Percentiles rank a stretch among this genome's conserved stretches.
Evolutionary conservation across 2,113 vertebrate genomes (phyloP).

Genomic region (Camelus dromedarius): DNA sequence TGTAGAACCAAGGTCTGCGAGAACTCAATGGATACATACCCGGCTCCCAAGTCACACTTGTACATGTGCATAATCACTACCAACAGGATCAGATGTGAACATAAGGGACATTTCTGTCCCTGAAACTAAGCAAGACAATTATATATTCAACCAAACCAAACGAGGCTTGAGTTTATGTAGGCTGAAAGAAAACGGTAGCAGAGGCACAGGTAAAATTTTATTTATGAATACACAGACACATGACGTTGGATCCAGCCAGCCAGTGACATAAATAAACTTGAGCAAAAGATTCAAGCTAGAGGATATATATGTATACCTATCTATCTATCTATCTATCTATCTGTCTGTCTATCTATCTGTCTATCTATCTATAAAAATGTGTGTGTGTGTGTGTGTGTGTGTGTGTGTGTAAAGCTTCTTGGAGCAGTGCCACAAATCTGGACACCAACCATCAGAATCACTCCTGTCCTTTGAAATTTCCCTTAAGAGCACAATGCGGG

Average conservation of each 20-base stretch:
- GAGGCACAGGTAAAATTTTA: constrained; percentile 84
- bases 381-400: constrained; percentile 35
- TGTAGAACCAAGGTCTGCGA: not conserved
- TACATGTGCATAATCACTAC: not conserved
- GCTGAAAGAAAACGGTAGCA: constrained; percentile 63
- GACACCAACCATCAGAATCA: constrained; percentile 87
- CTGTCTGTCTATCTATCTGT: constrained; percentile 29
- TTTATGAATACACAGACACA: constrained; percentile 84
- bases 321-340: not conserved
- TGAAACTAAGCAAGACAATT: constrained; percentile 4
- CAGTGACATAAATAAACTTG: constrained; percentile 88
- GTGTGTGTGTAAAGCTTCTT: constrained; percentile 79
- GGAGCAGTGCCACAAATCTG: constrained; percentile 84
- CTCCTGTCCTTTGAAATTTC: constrained; percentile 86
- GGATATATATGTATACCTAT: constrained; percentile 70
- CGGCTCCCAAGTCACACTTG: not conserved
- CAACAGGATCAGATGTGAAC: constrained; percentile 15
- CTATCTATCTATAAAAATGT: constrained; percentile 51
- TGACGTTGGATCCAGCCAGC: constrained; percentile 85
- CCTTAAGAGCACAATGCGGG: constrained; percentile 90
- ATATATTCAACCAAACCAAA: constrained; percentile 50
- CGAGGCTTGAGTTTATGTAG: not conserved
- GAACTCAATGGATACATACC: not conserved
- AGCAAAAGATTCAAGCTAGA: constrained; percentile 87
- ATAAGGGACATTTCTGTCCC: not conserved